Base-by-base conservation (phyloP, 2,113 vertebrate genomes). In the Anolis sagrei region DNA sequence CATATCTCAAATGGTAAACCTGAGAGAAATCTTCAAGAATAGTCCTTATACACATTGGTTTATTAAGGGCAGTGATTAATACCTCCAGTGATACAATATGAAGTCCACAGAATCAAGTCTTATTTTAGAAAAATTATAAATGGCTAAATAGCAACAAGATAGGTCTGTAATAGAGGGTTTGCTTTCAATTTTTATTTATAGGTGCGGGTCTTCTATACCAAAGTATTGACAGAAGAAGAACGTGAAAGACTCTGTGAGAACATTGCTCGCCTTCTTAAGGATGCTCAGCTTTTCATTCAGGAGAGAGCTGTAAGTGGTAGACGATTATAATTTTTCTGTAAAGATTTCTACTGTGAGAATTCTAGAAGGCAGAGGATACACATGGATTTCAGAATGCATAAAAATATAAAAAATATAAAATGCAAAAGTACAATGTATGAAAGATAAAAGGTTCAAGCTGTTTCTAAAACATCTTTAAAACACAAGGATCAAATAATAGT, bases 201-300 rank as follows among this genome's bases (percentile, higher is more conserved):
- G 99, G 99, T 99, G 72, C 89, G 96, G 7, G 48, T 87, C 0
- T 99, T 99, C 95, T 99, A 96, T 82, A 94, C 88, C 1, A 89
- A 96, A 9, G 98, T 99, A 36, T 95, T 99, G 93, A 98, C 95
- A 0, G 97, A 98, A 4, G 97, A 96, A 0, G 92, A 99, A 90
- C 96, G 98, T 4, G 94, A 93, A 77, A 96, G 97, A 39, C 95
- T 99, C 34, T 98, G 98, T n/a, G 93, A 97, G 87, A 99, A 99
- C 91, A 92, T 99, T 49, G 98, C 98, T 0, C 92, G 95, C 0
- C 93, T 95, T 2, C 94, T 99, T 49, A 99, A 98, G 80, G 97
- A 95, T 9, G 97, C 98, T 0, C 98, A 99, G 7, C 93, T 96
- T 14, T 99, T 99, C 94, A 98, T 99, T 93, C 99, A 99, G 91